These are phyloP conservation scores for Platycheirus albimanus DNA, from an alignment of 2,888 invertebrate species.

Conservation along the genomic window DNA sequence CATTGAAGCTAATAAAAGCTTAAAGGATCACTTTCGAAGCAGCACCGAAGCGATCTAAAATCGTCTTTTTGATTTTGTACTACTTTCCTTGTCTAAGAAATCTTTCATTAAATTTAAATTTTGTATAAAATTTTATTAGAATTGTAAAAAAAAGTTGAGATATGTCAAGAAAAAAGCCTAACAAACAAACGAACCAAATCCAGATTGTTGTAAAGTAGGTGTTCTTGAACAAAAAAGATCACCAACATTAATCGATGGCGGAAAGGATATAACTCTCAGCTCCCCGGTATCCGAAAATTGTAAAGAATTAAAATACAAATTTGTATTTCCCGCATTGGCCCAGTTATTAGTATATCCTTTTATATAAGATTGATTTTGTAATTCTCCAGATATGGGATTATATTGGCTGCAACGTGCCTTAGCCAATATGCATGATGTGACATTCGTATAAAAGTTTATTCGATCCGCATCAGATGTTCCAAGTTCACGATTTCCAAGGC, in stretches of 20 bases:
- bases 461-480: constrained; percentile 72
- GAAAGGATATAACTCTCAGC: constrained; percentile 84
- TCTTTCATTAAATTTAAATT: no score
- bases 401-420: constrained; percentile 85
- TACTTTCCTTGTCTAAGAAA: no score
- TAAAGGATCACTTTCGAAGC: no score
- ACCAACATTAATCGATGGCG: constrained; percentile 83
- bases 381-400: constrained; percentile 87
- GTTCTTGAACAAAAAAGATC: constrained; percentile 84
- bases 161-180: constrained; percentile 29
- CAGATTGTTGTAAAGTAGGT: constrained; percentile 84
- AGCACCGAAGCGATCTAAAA: no score
- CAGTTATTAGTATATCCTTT: constrained; percentile 78
- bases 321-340: constrained; percentile 76
- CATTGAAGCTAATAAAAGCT: no score
- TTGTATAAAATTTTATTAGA: no score
- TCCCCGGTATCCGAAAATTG: constrained; percentile 85
- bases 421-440: constrained; percentile 87
- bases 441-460: constrained; percentile 84
- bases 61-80: no score
- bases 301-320: constrained; percentile 83
- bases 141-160: no score
- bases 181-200: constrained; percentile 75
- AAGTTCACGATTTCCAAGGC: constrained; percentile 74
- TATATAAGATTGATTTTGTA: constrained; percentile 83